Evolutionary conservation across 1,140 invertebrate species (phyloP).

Genomic region (Dolichoris vasculosae): DNA sequence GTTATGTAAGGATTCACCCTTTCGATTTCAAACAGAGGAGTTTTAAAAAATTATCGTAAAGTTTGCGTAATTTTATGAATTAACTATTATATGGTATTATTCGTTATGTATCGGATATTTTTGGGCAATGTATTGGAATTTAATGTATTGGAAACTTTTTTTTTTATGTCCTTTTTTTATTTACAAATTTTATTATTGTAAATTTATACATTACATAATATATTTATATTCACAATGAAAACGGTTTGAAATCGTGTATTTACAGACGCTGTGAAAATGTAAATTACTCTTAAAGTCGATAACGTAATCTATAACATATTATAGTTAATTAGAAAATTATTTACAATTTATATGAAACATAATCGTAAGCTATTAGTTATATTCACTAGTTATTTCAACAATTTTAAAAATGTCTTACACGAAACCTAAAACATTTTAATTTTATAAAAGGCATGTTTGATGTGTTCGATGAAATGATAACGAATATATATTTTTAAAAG

Average conservation of each 20-base stretch:
- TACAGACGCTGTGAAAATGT: conserved; percentile 47
- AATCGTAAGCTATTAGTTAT: conserved; percentile 33
- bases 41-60: no score
- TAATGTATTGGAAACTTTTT: no score
- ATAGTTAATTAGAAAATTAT: conserved; percentile 48
- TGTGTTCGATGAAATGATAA: neutral
- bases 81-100: no score
- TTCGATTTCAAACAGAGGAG: no score
- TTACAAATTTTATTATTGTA: conserved; percentile 51
- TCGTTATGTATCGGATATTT: no score
- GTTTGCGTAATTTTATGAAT: no score
- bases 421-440: conserved; percentile 6
- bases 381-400: neutral
- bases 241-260: conserved; percentile 32
- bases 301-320: conserved; percentile 37
- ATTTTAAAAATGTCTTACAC: conserved; percentile 21
- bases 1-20: no score
- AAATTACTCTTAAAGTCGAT: conserved; percentile 43
- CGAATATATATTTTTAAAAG: conserved; percentile 9
- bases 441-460: conserved; percentile 40
- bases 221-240: conserved; percentile 47
- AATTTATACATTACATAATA: conserved; percentile 46
- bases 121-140: no score
- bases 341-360: conserved; percentile 32
- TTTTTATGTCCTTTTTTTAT: conserved; percentile 25